Evolutionary conservation across 2,797 vertebrate species (phyloP), one percentile per base, ranked within the genome.

Genomic region (Adelosebastes latens): DNA sequence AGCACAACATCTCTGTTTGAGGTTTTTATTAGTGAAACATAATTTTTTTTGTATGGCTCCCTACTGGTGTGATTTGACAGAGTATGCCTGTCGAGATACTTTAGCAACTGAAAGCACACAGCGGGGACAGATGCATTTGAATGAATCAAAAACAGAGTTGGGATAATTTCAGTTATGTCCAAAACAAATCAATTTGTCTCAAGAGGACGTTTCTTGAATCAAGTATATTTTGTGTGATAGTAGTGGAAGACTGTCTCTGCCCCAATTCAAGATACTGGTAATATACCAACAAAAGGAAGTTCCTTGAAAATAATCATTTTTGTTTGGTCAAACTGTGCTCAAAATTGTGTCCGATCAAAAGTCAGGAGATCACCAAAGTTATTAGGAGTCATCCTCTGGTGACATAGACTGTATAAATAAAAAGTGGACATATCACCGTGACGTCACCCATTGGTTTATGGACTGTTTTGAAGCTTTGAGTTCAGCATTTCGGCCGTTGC

Each of bases 41-140:
- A 42, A 62, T 29, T 39, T 27, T 32, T 70, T 36, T 31, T 64
- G 13, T 42, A 13, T 25, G 70, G 61, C 55, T 70, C 71, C 65
- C 56, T 61, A 22, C 52, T 52, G 56, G 75, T 63, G 74, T 59
- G 61, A 80, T 88, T 77, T 76, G 56, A 75, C 60, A 61, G 36
- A 55, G 24, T 55, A 8, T 22, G 64, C 46, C 32, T 69, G 63
- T 65, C 59, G 55, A 64, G 27, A 73, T 42, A 49, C 22, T 67
- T 79, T 42, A 79, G 72, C 34, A 18, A 27, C 32, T 72, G 31
- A 52, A 52, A 62, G n/a, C 66, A 36, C 79, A 25, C 84, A 84
- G 77, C 71, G 34, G 77, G 27, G 70, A 60, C 31, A 3, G 56
- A 42, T 42, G n/a, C n/a, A 65, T 77, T 13, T 60, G 8, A 71